A percentile compares a stretch with the other conserved stretches of the same genome.
These are phyloP conservation scores for Rhipidura dahli DNA, from an alignment of 2,113 vertebrate species.

Conservation along the genomic window DNA sequence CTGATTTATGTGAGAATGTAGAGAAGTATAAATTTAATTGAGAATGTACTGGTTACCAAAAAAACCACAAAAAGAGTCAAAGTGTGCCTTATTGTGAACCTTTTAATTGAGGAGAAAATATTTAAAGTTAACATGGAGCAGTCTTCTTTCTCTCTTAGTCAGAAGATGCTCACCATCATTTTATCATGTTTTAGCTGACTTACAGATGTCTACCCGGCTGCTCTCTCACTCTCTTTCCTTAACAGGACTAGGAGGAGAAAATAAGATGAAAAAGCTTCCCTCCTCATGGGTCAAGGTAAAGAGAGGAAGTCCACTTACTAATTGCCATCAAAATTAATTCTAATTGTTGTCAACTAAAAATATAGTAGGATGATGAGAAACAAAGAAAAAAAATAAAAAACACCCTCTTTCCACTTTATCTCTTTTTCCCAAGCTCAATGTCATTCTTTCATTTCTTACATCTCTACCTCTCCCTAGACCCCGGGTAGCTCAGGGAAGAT, in stretches of 20 bases:
- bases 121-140: neutral
- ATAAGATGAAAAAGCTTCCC: rapidly evolving
- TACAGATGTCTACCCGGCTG: neutral
- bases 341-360: neutral
- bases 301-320: neutral
- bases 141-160: neutral
- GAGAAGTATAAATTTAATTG: neutral
- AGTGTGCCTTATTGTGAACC: neutral
- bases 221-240: neutral
- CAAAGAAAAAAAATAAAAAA: neutral
- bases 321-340: neutral
- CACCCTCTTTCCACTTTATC: neutral
- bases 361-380: neutral
- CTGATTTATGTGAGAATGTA: neutral
- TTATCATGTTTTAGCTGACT: neutral
- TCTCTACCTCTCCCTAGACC: too few species aligned
- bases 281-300: neutral
- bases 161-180: neutral
- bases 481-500: neutral
- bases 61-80: neutral
- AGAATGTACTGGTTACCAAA: neutral
- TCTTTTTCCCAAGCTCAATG: neutral
- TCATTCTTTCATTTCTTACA: neutral
- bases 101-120: neutral
- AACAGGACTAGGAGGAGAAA: neutral